phyloP scores from a whole-genome alignment of 2,113 vertebrate species.

The Platichthys flesus region DNA sequence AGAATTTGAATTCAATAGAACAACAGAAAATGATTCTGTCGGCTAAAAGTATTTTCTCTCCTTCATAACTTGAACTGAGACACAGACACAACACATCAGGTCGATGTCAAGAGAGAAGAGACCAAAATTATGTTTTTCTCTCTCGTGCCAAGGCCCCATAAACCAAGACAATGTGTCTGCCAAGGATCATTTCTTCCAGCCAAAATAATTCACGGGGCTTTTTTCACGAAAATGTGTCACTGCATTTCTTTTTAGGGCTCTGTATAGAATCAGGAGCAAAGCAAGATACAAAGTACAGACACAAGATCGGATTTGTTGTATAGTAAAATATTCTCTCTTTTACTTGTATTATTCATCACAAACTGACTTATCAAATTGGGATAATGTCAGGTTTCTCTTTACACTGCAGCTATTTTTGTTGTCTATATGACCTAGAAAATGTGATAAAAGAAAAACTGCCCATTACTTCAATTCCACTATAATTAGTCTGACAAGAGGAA shows the following conservation, averaged over 20 bases:
- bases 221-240: slow-evolving; percentile 48
- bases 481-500: not conserved
- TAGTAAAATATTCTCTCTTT: not conserved
- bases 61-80: slow-evolving; percentile 19
- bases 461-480: not conserved
- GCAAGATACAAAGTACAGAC: slow-evolving; percentile 1
- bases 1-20: not conserved
- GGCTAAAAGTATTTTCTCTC: slow-evolving; percentile 16
- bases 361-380: not conserved
- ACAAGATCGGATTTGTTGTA: slow-evolving; percentile 15
- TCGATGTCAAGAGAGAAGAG: slow-evolving; percentile 33
- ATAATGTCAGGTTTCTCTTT: not conserved
- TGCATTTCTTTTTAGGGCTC: slow-evolving; percentile 29
- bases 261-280: not conserved
- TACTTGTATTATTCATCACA: slow-evolving; percentile 3
- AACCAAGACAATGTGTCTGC: slow-evolving; percentile 41
- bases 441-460: not conserved
- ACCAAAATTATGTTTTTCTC: slow-evolving; percentile 42
- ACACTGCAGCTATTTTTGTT: not conserved
- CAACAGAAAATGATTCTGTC: slow-evolving; percentile 10
- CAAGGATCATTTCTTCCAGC: slow-evolving; percentile 50
- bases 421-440: slow-evolving; percentile 2
- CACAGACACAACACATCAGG: slow-evolving; percentile 24
- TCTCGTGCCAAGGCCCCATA: slow-evolving; percentile 39
- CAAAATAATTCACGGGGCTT: slow-evolving; percentile 36